Base-by-base conservation (phyloP, 2,797 vertebrate genomes). In the Chaetophractus vellerosus region DNA sequence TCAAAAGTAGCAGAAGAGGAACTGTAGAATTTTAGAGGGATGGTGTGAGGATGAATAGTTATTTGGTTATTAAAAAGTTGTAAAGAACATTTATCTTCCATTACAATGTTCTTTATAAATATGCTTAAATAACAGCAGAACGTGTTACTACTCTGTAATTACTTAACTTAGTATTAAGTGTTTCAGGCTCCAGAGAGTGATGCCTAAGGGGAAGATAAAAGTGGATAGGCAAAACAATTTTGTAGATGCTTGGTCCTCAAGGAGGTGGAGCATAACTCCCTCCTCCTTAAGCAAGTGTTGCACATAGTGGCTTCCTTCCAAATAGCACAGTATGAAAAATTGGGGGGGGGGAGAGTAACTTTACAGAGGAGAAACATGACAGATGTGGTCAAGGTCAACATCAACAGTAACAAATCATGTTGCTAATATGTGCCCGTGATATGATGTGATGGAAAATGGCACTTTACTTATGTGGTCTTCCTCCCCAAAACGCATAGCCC, bases 1-100 rank as follows among this genome's bases (percentile, higher is more conserved):
- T 97, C 95, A 97, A 96, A 97, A 97, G 96, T 79, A 97, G 95
- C 68, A 97, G 96, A 98, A 97, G 97, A 98, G 97, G 97, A 98
- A 97, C 97, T 96, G 96, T 95, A 97, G 96, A 96, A 85, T 95
- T 97, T 97, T 94, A 95, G 96, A 96, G 93, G 97, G 95, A 98
- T 97, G 95, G 89, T 94, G 28, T 94, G 89, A 97, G 97, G 96
- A 97, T 96, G 79, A 95, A 84, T 81, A 81, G 76, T 69, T 97
- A 80, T 64, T 95, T 88, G 90, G 69, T 86, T 95, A 87, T 91
- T 96, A 84, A 94, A 94, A 95, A 87, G 64, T 81, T 96, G 63
- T 74, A 74, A 86, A 90, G 71, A 91, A 71, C 31, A 64, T 90
- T 82, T 59, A 59, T 66, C 28, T 90, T 80, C 63, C 50, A 64